A percentile compares a stretch with the other conserved stretches of the same genome.
phyloP scores from a whole-genome alignment of 2,113 vertebrate species.

The Alethe castanea region DNA sequence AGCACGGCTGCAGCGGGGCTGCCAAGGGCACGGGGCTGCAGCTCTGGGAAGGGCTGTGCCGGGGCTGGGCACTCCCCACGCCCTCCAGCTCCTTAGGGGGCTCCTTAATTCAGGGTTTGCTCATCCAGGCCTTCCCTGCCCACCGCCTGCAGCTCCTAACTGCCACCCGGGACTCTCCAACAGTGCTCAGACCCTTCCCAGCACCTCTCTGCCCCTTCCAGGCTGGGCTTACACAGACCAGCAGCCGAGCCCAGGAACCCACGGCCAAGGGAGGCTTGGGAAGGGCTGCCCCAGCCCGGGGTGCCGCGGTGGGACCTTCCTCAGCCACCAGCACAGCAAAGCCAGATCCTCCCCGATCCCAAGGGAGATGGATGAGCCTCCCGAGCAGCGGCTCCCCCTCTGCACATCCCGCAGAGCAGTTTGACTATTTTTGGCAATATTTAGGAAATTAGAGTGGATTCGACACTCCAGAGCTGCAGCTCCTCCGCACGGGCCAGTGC shows the following conservation, averaged over 20 bases:
- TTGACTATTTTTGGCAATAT: constrained; percentile 35
- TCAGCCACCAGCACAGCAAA: background rate
- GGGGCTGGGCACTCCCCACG: background rate
- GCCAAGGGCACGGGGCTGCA: background rate
- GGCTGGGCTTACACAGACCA: background rate
- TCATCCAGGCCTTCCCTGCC: too few relatives aligned
- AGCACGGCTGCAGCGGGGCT: background rate
- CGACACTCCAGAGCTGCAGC: background rate
- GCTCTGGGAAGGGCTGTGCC: background rate
- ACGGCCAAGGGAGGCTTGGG: background rate
- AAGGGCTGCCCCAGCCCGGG: background rate
- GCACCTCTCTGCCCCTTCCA: background rate
- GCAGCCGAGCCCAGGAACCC: background rate
- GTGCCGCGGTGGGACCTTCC: background rate
- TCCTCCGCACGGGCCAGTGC: background rate
- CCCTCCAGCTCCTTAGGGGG: background rate
- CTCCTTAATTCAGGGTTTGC: too few relatives aligned
- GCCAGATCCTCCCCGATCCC: background rate
- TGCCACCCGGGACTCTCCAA: background rate
- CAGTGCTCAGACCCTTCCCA: background rate
- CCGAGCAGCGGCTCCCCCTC: background rate
- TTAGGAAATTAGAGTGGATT: background rate
- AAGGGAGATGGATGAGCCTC: background rate
- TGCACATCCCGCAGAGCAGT: background rate
- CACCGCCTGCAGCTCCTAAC: background rate